Evolutionary conservation across 2,797 vertebrate genomes (phyloP).

Genomic region (Orestias chungarensis): DNA sequence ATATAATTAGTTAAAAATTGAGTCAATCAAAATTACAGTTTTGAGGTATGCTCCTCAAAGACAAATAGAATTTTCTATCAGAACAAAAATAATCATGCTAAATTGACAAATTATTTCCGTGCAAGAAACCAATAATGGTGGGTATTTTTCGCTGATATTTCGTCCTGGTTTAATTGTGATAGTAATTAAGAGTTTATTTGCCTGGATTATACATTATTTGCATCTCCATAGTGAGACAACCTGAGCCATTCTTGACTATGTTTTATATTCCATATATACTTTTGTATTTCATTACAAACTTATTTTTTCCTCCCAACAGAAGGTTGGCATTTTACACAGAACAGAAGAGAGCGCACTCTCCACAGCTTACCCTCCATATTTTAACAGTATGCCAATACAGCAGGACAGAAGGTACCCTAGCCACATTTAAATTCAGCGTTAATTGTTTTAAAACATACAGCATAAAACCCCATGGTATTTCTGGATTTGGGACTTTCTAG

Average conservation of each 20-base stretch:
- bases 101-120: too few relatives aligned
- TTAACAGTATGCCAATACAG: slow-evolving; percentile 14
- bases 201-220: background rate
- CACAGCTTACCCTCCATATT: slow-evolving; percentile 36
- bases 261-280: background rate
- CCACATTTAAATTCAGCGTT: slow-evolving; percentile 38
- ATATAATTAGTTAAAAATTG: too few relatives aligned
- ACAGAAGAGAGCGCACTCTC: slow-evolving; percentile 13
- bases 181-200: background rate
- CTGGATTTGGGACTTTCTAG: slow-evolving; percentile 22
- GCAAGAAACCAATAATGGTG: background rate
- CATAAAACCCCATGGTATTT: slow-evolving; percentile 6
- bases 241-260: background rate
- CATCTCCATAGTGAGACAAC: background rate
- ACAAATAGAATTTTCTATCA: background rate
- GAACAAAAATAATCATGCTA: background rate
- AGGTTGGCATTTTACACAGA: slow-evolving; percentile 6
- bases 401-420: slow-evolving; percentile 21
- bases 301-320: slow-evolving; percentile 8
- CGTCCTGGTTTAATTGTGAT: too few relatives aligned
- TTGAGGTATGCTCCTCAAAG: background rate
- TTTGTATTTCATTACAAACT: background rate
- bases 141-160: background rate
- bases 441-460: slow-evolving; percentile 53
- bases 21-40: background rate